Conservation (phyloP, 2,113 vertebrate species). For the Neoarius graeffei region DNA sequence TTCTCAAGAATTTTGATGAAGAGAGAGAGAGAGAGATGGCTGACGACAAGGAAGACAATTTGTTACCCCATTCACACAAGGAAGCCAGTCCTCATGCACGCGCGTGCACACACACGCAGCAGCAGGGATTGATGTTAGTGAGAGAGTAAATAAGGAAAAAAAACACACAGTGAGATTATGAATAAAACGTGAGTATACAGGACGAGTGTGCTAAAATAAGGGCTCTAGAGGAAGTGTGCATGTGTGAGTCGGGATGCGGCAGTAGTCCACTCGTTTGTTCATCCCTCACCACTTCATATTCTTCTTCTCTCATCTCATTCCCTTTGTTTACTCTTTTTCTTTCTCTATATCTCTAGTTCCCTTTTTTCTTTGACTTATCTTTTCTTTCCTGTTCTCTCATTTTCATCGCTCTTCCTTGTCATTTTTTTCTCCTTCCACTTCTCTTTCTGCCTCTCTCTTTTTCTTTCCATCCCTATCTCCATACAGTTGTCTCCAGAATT, state of each 20-base stretch:
- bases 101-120: slow-evolving; percentile 9
- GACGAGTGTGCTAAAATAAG: background rate
- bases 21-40: slow-evolving; percentile 44
- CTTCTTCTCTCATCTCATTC: background rate
- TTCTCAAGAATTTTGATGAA: slow-evolving; percentile 77
- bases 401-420: background rate
- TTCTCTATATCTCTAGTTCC: background rate
- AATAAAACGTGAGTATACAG: background rate
- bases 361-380: background rate
- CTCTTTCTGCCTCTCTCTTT: background rate
- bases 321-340: background rate
- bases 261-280: background rate
- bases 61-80: slow-evolving; percentile 68
- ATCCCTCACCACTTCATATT: background rate
- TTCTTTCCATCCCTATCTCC: background rate
- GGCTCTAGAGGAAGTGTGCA: background rate
- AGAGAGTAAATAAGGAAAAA: background rate
- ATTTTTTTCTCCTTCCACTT: background rate
- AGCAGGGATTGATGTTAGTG: background rate
- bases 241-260: background rate
- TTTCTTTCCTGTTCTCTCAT: background rate
- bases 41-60: slow-evolving; percentile 73
- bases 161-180: background rate
- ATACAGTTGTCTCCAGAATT: background rate
- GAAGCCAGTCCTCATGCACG: slow-evolving; percentile 65